Evolutionary conservation across 2,113 vertebrate genomes (phyloP), one percentile per base, ranked within the genome.

Genomic region (Dipodomys ordii): DNA sequence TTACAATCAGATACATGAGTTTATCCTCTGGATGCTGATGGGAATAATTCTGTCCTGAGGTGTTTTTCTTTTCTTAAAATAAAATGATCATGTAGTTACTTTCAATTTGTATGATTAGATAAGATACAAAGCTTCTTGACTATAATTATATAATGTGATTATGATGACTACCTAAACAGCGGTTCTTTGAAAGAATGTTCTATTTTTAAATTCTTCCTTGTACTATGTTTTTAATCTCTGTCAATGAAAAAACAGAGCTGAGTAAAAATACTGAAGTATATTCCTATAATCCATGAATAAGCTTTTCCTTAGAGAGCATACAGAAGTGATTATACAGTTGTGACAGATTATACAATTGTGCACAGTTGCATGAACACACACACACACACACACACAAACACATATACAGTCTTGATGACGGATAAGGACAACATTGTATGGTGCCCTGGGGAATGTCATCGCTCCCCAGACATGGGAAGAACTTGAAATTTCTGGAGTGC

Each of bases 271-370:
- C 20, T 53, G 22, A 82, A 57, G 83, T 1, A 65, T 27, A 8
- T 64, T 85, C 78, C 77, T 77, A 49, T 90, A 92, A 77, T 44
- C 65, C 39, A 69, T 79, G 64, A 60, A 30, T 65, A 79, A 83
- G 60, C 12, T 19, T 88, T 90, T 85, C 46, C 32, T n/a, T 74
- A 7, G 49, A 57, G 46, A 90, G 53, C 32, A 15, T 39, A 20
- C 35, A 46, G 7, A 27, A 53, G 15, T 23, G 46, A 74, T 8
- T 68, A 16, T 81, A 28, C 23, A 64, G n/a, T 81, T 87, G 84
- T 64, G 44, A 23, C 35, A 77, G 83, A 22, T 60, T 57, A 13
- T 57, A 18, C 16, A 57, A 22, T 60, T 57, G 53, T 57, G 15
- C 53, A 57, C 53, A 57, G 3, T 18, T 57, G 53, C 53, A 57